A percentile compares a stretch with the other conserved stretches of the same genome.
phyloP scores from a whole-genome alignment of 2,888 invertebrate species.

The Deroplatys truncata region DNA sequence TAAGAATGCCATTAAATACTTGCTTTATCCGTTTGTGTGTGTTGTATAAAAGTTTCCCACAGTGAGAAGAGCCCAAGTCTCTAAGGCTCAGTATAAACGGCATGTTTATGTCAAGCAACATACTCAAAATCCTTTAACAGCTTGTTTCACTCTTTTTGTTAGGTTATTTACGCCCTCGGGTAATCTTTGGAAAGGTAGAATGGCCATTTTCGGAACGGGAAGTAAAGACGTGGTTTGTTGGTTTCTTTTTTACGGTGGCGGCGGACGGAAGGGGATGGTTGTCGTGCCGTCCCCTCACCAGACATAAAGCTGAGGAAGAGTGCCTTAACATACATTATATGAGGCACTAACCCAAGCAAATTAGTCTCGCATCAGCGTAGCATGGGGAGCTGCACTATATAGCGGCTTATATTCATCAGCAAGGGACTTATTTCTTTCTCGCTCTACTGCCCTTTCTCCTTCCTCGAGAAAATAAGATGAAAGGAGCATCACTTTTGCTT shows the following conservation, averaged over 20 bases:
- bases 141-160: not conserved
- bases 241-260: not conserved
- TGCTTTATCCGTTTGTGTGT: too few species aligned
- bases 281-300: not conserved
- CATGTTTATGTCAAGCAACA: not conserved
- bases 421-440: not conserved
- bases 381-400: not conserved
- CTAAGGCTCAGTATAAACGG: not conserved
- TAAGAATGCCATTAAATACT: too few species aligned
- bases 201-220: not conserved
- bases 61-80: not conserved
- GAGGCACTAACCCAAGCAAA: constrained; percentile 17
- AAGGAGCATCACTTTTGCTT: constrained; percentile 15
- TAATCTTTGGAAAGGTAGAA: not conserved
- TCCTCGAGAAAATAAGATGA: constrained; percentile 17
- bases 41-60: not conserved
- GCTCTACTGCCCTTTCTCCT: constrained; percentile 2
- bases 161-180: not conserved
- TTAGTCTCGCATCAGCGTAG: constrained; percentile 16
- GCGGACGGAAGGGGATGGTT: not conserved
- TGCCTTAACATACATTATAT: constrained; percentile 15
- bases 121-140: not conserved
- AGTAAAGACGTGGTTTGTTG: not conserved
- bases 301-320: not conserved
- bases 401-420: constrained; percentile 14